A percentile compares a stretch with the other conserved stretches of the same genome.
These are phyloP conservation scores for Atractosteus spatula DNA, from an alignment of 2,113 vertebrate species.

Conservation along the genomic window DNA sequence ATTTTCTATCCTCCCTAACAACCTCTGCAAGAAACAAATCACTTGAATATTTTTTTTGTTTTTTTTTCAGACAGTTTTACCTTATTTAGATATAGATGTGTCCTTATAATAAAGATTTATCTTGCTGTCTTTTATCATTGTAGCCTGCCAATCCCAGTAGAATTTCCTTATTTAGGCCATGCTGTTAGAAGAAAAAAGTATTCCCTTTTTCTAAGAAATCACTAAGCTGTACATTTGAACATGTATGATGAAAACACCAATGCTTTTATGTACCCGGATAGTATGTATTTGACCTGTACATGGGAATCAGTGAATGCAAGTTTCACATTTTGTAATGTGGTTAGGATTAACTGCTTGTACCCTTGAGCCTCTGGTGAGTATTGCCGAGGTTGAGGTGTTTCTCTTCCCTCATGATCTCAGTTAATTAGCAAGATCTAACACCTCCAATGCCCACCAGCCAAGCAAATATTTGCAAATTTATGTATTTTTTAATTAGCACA, in stretches of 20 bases:
- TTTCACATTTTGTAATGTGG: neutral
- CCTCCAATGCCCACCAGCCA: constrained; percentile 1
- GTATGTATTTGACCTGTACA: neutral
- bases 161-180: neutral
- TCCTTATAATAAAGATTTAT: neutral
- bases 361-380: constrained; percentile 5
- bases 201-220: neutral
- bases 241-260: neutral
- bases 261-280: neutral
- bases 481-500: neutral
- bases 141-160: neutral
- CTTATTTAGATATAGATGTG: neutral
- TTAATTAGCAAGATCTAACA: constrained; percentile 5
- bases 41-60: no score
- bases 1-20: no score
- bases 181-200: neutral
- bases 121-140: neutral
- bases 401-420: constrained; percentile 8
- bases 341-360: neutral
- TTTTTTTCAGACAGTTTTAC: no score
- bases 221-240: neutral
- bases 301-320: constrained; percentile 5
- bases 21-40: no score
- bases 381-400: constrained; percentile 1
- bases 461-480: neutral